Conservation (phyloP, 2,888 invertebrate species). For the Chaetogeoica ovagalla region DNA sequence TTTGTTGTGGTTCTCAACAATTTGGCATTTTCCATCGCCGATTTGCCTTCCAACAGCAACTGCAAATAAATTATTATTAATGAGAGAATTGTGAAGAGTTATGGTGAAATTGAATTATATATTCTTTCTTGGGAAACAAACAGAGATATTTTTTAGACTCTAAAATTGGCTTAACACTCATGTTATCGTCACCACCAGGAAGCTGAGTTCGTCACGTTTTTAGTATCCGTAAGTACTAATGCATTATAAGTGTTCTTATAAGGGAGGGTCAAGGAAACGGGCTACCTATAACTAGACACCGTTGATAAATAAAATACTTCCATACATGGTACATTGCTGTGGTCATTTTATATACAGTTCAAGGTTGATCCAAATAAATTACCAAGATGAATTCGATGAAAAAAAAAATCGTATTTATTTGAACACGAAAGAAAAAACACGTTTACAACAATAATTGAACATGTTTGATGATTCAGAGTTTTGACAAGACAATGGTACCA, state of each 20-base stretch:
- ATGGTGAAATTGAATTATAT: background rate
- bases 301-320: conserved; percentile 34
- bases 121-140: background rate
- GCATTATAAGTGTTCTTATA: conserved; percentile 9
- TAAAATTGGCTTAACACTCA: conserved; percentile 16
- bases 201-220: conserved; percentile 43
- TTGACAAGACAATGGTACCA: conserved; percentile 4
- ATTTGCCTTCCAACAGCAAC: conserved; percentile 46
- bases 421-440: conserved; percentile 20
- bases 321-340: conserved; percentile 40
- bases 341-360: conserved; percentile 48
- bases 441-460: conserved; percentile 28
- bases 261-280: conserved; percentile 45
- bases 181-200: conserved; percentile 31
- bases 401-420: conserved; percentile 29
- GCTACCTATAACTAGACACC: conserved; percentile 28
- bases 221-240: conserved; percentile 8
- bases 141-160: background rate
- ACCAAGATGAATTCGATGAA: conserved; percentile 30
- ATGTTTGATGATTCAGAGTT: conserved; percentile 21
- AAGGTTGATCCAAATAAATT: conserved; percentile 49
- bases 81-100: background rate
- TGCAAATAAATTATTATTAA: conserved; percentile 11
- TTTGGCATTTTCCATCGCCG: conserved; percentile 43
- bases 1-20: conserved; percentile 78